Conservation (phyloP, 2,888 invertebrate species). For the Teleiodes luculella region DNA sequence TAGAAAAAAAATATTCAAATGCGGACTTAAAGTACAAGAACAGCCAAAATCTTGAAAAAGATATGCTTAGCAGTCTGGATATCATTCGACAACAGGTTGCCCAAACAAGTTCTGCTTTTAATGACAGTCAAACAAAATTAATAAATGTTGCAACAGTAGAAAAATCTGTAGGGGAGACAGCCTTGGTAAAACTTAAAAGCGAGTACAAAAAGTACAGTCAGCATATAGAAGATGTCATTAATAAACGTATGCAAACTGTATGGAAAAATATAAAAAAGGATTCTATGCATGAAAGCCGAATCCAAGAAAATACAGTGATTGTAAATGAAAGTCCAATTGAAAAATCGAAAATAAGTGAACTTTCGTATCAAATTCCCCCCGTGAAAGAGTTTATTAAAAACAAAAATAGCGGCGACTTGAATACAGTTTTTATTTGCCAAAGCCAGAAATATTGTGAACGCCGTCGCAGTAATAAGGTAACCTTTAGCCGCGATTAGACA, state of each 20-base stretch:
- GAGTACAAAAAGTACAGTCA: background rate
- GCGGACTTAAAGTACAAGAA: no score
- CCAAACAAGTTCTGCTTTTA: no score
- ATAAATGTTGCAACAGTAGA: no score
- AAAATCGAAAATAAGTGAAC: background rate
- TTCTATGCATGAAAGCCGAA: background rate
- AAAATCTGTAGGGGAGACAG: background rate
- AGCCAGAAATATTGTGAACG: background rate
- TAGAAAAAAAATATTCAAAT: no score
- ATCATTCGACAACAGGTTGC: no score
- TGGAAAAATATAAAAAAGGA: background rate
- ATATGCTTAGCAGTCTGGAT: no score
- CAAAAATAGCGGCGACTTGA: background rate
- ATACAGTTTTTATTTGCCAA: constrained; percentile 10
- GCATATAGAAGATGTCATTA: background rate
- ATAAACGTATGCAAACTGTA: background rate
- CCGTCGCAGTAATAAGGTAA: background rate
- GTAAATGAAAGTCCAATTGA: background rate
- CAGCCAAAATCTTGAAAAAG: no score
- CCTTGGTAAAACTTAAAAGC: background rate
- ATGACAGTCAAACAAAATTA: no score
- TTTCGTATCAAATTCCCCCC: background rate
- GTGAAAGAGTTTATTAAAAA: background rate
- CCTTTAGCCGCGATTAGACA: no score
- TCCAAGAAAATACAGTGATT: background rate